These are phyloP conservation scores for Nycteola revayana DNA, from an alignment of 2,888 invertebrate genomes.

Conservation along the genomic window DNA sequence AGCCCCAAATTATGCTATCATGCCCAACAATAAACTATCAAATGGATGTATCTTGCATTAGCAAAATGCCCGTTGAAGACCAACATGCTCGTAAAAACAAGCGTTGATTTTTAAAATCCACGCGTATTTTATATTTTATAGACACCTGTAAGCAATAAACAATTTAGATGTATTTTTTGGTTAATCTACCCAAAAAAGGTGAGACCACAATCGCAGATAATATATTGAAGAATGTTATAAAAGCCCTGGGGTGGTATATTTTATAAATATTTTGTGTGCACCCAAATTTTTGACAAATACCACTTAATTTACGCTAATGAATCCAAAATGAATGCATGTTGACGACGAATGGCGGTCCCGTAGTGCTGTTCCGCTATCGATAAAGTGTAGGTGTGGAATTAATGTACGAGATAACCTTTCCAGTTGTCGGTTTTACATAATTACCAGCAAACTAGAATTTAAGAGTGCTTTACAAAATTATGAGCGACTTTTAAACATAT, in stretches of 20 bases:
- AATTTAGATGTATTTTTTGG: slow-evolving; percentile 42
- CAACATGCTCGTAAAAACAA: slow-evolving; percentile 59
- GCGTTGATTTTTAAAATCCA: slow-evolving; percentile 63
- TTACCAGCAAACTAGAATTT: slow-evolving; percentile 22
- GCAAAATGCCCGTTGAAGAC: slow-evolving; percentile 63
- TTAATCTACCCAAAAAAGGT: slow-evolving; percentile 46
- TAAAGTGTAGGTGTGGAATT: slow-evolving; percentile 44
- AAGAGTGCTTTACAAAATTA: slow-evolving; percentile 22
- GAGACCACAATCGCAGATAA: slow-evolving; percentile 51
- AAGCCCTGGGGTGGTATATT: slow-evolving; percentile 52
- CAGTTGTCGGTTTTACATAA: slow-evolving; percentile 33
- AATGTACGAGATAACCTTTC: slow-evolving; percentile 39
- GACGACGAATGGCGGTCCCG: slow-evolving; percentile 53
- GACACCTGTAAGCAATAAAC: slow-evolving; percentile 48
- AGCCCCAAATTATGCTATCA: slow-evolving; percentile 68
- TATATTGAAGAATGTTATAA: slow-evolving; percentile 56
- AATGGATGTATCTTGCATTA: slow-evolving; percentile 72
- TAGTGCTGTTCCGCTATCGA: slow-evolving; percentile 49
- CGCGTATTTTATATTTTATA: slow-evolving; percentile 49
- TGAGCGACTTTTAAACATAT: slow-evolving; percentile 21
- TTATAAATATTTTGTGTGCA: slow-evolving; percentile 73
- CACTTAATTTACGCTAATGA: slow-evolving; percentile 80
- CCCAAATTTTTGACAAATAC: slow-evolving; percentile 76
- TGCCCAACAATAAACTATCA: slow-evolving; percentile 60
- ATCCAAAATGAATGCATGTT: slow-evolving; percentile 68